These are phyloP conservation scores for Lasioglossum figueresi DNA, from an alignment of 2,888 invertebrate genomes.

Conservation along the genomic window DNA sequence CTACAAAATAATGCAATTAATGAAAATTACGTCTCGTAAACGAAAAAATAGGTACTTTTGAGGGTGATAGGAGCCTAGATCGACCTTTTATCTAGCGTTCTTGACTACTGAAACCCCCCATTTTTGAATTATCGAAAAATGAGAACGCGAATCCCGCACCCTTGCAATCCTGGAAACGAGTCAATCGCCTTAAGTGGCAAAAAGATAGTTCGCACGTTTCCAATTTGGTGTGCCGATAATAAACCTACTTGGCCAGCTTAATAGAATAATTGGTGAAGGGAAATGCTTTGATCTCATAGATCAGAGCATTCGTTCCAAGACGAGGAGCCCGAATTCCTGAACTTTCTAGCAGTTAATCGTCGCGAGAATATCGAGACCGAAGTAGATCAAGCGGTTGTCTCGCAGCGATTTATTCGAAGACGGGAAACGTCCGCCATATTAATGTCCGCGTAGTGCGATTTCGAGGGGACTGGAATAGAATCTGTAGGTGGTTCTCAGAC, in stretches of 20 bases:
- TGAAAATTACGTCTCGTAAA: no score
- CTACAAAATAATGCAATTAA: no score
- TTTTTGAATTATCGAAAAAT: no score
- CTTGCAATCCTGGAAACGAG: no score
- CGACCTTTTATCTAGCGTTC: no score
- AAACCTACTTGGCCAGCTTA: background rate
- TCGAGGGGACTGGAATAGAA: constrained; percentile 48
- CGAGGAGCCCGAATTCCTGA: constrained; percentile 41
- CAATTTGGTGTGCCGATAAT: background rate
- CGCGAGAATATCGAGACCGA: constrained; percentile 39
- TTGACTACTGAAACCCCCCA: no score
- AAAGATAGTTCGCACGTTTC: background rate
- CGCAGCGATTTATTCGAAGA: constrained; percentile 28
- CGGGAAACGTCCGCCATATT: constrained; percentile 37
- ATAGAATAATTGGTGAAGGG: constrained; percentile 40
- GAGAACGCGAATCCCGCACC: no score
- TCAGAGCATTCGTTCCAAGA: constrained; percentile 31
- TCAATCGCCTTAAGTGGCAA: no score
- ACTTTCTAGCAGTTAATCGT: constrained; percentile 48
- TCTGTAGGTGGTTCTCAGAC: constrained; percentile 3
- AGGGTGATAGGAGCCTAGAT: no score
- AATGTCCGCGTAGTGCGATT: constrained; percentile 31
- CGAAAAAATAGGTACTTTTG: no score
- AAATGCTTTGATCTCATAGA: constrained; percentile 34
- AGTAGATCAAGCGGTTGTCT: constrained; percentile 22